phyloP scores from a whole-genome alignment of 2,113 vertebrate species.

The Mugil cephalus region DNA sequence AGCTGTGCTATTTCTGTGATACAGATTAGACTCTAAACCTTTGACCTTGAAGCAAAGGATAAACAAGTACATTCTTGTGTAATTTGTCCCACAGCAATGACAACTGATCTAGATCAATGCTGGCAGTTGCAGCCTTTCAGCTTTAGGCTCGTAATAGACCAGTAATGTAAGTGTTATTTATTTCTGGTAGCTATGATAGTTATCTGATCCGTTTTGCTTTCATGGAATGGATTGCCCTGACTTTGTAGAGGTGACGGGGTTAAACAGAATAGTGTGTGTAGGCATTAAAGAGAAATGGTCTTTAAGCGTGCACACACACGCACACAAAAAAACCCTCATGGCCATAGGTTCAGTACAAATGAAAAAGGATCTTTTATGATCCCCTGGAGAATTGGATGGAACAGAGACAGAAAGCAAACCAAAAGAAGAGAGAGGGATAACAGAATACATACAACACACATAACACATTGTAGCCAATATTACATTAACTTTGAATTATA shows the following conservation, averaged over 20 bases:
- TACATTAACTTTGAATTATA: constrained; percentile 38
- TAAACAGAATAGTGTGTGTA: constrained; percentile 51
- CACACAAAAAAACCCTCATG: not conserved
- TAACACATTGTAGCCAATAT: constrained; percentile 26
- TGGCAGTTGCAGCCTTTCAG: constrained; percentile 18
- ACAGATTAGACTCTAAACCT: not conserved
- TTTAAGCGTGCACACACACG: constrained; percentile 9
- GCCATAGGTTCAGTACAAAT: constrained; percentile 41
- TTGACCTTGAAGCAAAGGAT: constrained; percentile 25
- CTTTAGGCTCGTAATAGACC: constrained; percentile 16
- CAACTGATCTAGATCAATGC: constrained; percentile 22
- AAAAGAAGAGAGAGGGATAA: constrained; percentile 11
- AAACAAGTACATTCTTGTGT: constrained; percentile 10
- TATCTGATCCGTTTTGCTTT: constrained; percentile 30
- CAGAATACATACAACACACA: constrained; percentile 13
- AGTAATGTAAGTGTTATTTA: constrained; percentile 45
- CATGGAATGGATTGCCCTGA: constrained; percentile 49
- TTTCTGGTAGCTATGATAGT: constrained; percentile 26
- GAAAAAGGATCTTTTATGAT: constrained; percentile 61
- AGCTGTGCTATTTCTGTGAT: not conserved
- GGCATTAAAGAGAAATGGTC: constrained; percentile 34
- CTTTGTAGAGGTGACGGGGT: constrained; percentile 48
- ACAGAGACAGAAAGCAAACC: constrained; percentile 19
- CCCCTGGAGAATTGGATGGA: constrained; percentile 48
- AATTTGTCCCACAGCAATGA: constrained; percentile 3